Conservation (phyloP, 2,797 vertebrate species). For the Artibeus jamaicensis region DNA sequence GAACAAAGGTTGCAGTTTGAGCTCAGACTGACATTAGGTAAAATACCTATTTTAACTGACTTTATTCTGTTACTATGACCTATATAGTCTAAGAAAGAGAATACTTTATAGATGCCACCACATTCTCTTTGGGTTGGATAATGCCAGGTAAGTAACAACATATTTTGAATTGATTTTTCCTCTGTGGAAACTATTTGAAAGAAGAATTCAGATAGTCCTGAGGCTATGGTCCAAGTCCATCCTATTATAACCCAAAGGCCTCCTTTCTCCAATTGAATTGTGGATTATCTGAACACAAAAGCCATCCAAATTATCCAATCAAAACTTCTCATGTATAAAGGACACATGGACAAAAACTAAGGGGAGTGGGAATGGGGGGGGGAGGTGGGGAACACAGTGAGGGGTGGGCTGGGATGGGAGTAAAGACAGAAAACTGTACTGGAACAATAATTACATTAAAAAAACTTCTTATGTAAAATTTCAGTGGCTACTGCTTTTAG, state of each 20-base stretch:
- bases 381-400: too few relatives aligned
- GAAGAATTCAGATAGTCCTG: neutral
- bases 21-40: neutral
- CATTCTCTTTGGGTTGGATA: neutral
- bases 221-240: neutral
- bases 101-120: neutral
- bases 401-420: too few relatives aligned
- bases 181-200: neutral
- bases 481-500: neutral
- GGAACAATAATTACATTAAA: too few relatives aligned
- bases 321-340: neutral
- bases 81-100: neutral
- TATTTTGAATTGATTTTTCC: neutral
- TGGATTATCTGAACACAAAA: slow-evolving; percentile 14
- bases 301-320: neutral
- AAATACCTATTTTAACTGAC: neutral
- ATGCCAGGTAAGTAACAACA: neutral
- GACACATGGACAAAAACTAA: too few relatives aligned
- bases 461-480: neutral
- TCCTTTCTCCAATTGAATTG: neutral
- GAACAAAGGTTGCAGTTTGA: neutral
- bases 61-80: neutral
- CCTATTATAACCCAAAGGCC: neutral
- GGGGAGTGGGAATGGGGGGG: too few relatives aligned
- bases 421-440: too few relatives aligned